Evolutionary conservation across 1,140 invertebrate species (phyloP), one percentile per base, ranked within the genome.

Genomic region (Tenebrio molitor): DNA sequence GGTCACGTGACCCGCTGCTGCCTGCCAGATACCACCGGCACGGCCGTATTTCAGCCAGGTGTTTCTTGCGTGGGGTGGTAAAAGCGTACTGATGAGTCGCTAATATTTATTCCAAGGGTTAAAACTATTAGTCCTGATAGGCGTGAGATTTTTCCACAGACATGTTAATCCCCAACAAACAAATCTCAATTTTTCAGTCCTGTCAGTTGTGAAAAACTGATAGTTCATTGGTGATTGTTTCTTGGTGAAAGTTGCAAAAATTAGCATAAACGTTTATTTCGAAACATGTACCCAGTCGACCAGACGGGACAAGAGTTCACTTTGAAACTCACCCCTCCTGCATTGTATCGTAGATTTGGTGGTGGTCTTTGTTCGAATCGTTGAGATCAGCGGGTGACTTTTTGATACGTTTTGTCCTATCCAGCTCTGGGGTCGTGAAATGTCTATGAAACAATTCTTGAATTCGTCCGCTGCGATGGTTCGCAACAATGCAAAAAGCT

Each of bases 1-100:
- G 64, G 64, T 66, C 64, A 66, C 64, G 64, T 66, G 64, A 66
- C 64, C 64, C 64, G 64, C 64, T 66, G 36, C 64, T 66, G 42
- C 44, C 64, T 66, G 42, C 17, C 41, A 65, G 34, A 36, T 65
- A 65, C 16, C 39, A 34, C 63, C 29, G 64, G 17, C 42, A 66
- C 25, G 36, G 39, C 64, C 5, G 25, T 42, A 65, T 66, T 66
- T 66, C 42, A 66, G 34, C 64, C 64, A 66, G 64, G 64, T 66
- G 64, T 66, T 66, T 66, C 64, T 44, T 58, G 23, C 50, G 50
- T 58, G 23, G 50, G 50, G 50, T 58, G 2, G 50, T 58, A 58
- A 58, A 58, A 58, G 50, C 21, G 5, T 12, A 39, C 36, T 33
- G 50, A 58, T 58, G 50, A 58, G 50, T 58, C 8, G 50, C 50